phyloP scores from a whole-genome alignment of 2,797 vertebrate species.

The Corythornis leucogaster region DNA sequence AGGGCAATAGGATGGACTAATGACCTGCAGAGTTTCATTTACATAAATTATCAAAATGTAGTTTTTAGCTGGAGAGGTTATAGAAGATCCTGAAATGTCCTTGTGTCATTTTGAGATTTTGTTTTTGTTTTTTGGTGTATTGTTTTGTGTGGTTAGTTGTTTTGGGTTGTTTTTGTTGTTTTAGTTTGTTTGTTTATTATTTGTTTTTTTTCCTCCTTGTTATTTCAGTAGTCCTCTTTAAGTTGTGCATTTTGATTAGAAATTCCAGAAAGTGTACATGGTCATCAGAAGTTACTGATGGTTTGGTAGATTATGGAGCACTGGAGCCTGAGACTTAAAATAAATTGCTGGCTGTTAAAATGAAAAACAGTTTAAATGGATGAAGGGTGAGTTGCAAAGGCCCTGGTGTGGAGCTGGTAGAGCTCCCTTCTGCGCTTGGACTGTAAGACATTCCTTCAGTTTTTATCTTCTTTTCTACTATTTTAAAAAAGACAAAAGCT shows the following conservation, averaged over 20 bases:
- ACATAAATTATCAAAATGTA: not conserved
- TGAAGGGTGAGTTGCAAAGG: not conserved
- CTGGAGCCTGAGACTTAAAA: not conserved
- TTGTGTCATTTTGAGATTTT: not conserved
- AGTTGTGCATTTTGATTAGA: not conserved
- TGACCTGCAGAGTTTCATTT: not conserved
- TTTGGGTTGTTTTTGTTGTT: too few relatives aligned
- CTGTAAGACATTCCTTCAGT: not conserved
- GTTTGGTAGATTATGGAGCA: not conserved
- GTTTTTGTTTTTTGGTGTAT: not conserved
- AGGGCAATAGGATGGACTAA: not conserved
- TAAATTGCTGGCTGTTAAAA: not conserved
- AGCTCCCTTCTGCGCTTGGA: not conserved
- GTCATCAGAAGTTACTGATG: not conserved
- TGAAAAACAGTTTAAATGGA: not conserved
- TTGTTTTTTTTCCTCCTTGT: not conserved
- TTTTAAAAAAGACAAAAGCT: not conserved
- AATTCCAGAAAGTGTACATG: not conserved
- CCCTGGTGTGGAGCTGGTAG: not conserved
- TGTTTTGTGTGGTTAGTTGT: too few relatives aligned
- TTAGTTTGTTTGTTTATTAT: not conserved
- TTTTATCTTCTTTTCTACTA: not conserved
- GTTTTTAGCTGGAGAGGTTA: not conserved
- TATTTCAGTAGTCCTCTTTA: not conserved
- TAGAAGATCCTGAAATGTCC: not conserved